Percentiles rank a stretch among this genome's conserved stretches.
phyloP scores from a whole-genome alignment of 92 coral and sea anemone genomes.

The Zoanthus solanderi region DNA sequence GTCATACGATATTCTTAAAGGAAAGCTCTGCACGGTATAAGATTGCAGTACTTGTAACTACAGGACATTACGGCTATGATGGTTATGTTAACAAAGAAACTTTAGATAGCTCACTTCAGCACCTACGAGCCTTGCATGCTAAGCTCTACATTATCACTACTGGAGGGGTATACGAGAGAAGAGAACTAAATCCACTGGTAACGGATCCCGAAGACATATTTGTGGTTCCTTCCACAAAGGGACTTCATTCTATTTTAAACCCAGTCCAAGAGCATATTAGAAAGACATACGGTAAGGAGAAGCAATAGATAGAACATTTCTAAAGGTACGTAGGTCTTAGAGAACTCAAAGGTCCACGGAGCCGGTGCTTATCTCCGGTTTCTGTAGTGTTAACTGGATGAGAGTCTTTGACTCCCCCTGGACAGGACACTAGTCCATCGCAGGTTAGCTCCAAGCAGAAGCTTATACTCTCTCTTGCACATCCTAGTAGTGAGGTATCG shows the following conservation, averaged over 20 bases:
- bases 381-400: too few relatives aligned
- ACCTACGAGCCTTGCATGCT: slow-evolving; percentile 1
- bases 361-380: too few relatives aligned
- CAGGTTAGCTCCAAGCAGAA: too few relatives aligned
- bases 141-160: slow-evolving; percentile 16
- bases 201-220: slow-evolving; percentile 17
- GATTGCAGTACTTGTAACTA: slow-evolving; percentile 9
- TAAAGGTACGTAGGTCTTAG: too few relatives aligned
- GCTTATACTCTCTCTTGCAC: too few relatives aligned
- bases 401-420: too few relatives aligned
- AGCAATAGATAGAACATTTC: background rate
- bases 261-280: background rate
- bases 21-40: background rate
- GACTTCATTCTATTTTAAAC: background rate
- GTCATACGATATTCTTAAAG: background rate
- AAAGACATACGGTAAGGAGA: slow-evolving; percentile 19
- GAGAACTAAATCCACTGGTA: slow-evolving; percentile 7
- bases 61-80: background rate
- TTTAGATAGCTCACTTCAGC: slow-evolving; percentile 2
- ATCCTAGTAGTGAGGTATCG: too few relatives aligned
- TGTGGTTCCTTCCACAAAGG: background rate
- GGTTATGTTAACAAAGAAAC: background rate
- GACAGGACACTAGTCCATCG: too few relatives aligned
- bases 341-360: too few relatives aligned
- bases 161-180: background rate